Conservation (phyloP, 92 coral and sea anemone species). For the Galaxea fascicularis region DNA sequence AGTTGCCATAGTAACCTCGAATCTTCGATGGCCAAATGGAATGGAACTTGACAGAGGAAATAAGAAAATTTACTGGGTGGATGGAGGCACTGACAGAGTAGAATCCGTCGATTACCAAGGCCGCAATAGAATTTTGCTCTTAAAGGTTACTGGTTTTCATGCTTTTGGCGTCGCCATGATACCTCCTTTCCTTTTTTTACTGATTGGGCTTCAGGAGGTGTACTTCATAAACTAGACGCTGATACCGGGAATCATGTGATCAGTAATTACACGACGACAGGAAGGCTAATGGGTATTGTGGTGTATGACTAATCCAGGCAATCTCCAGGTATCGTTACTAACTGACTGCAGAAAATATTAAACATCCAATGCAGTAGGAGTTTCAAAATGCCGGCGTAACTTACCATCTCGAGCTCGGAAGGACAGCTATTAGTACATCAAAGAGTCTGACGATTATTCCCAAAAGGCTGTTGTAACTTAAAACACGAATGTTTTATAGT, state of each 20-base stretch:
- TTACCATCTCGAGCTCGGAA: neutral
- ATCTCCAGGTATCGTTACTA: slow-evolving; percentile 63
- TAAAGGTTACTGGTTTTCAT: slow-evolving; percentile 18
- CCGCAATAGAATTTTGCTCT: slow-evolving; percentile 23
- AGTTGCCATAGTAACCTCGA: slow-evolving; percentile 39
- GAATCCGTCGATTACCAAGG: slow-evolving; percentile 72
- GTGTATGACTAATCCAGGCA: slow-evolving; percentile 64
- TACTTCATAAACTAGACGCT: slow-evolving; percentile 46
- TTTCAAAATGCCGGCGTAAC: neutral
- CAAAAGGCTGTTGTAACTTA: neutral
- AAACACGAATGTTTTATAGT: neutral
- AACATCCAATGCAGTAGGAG: neutral
- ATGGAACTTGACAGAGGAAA: slow-evolving; percentile 52
- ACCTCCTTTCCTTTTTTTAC: slow-evolving; percentile 57
- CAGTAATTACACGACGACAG: slow-evolving; percentile 28
- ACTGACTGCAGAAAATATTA: neutral
- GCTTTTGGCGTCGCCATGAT: slow-evolving; percentile 62
- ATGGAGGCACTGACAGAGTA: slow-evolving; percentile 57
- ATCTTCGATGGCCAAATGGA: slow-evolving; percentile 71
- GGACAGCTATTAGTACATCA: neutral
- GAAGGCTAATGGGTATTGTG: slow-evolving; percentile 67
- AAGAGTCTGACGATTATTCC: neutral
- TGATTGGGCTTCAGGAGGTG: slow-evolving; percentile 47
- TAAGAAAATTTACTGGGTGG: slow-evolving; percentile 66
- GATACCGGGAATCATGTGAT: slow-evolving; percentile 24